Base-by-base conservation (phyloP, 2,888 invertebrate species). In the Eilema caniola region DNA sequence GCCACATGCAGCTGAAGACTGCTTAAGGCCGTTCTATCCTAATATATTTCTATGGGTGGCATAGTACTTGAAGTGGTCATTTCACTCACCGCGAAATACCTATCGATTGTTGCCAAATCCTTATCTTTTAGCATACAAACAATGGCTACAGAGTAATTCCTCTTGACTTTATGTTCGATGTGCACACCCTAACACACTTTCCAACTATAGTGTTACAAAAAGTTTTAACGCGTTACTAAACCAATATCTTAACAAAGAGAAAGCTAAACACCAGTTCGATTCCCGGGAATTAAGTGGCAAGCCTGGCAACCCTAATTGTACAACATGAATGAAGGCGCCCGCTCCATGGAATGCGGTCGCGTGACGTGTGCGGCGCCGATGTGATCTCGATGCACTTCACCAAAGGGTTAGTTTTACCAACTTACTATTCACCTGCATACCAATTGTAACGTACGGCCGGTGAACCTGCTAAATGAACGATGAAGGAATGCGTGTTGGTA, bases 351-450 rank as follows among this genome's bases (percentile, higher is more conserved):
- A 96, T 96, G 96, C 95, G 95, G 93, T 93, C 94, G 93, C 93
- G 95, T 96, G 96, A 96, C 96, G 96, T 95, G 94, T 71, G 92
- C 96, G 95, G 93, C 95, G 95, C 95, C 95, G 95, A 89, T 92
- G 90, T 93, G 94, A 95, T 94, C 94, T 94, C 91, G 93, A 93
- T 95, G 95, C 95, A 95, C 93, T 92, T 92, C 87, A 89, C 89
- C 89, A 88, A 90, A 90, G 89, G 88, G 88, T 88, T 91, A 90
- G 90, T 85, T 89, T 85, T 87, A 87, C 87, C 72, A 66, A 66
- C 62, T 69, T 66, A 69, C 69, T 66, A 69, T 47, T 69, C 62
- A 59, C 66, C 53, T 57, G 66, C 69, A 69, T 69, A 72, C 66
- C 71, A 71, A 71, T 69, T 72, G 66, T 62, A 66, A 66, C 66